Percentiles rank a stretch among this genome's conserved stretches.
phyloP scores from a whole-genome alignment of 2,888 invertebrate species.

The Balanococcus diminutus region DNA sequence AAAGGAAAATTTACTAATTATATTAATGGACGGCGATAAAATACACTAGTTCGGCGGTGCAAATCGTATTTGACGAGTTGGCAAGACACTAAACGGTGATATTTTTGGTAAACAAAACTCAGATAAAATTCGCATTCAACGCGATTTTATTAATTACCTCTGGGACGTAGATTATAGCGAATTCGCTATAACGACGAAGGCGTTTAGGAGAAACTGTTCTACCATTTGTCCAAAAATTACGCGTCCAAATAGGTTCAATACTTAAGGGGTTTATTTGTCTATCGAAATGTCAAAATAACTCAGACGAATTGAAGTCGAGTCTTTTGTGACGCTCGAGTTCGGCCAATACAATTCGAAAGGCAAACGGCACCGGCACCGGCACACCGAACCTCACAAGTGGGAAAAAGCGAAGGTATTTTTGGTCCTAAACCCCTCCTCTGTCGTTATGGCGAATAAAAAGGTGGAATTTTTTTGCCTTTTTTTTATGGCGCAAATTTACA shows the following conservation, averaged over 20 bases:
- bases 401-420: conserved; percentile 12
- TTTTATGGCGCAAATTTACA: conserved; percentile 18
- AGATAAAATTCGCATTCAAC: conserved; percentile 12
- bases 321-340: background rate
- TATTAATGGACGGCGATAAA: conserved; percentile 1
- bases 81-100: conserved; percentile 26
- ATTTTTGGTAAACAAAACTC: conserved; percentile 31
- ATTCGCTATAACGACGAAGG: conserved; percentile 14
- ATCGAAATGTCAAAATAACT: conserved; percentile 23
- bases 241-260: conserved; percentile 9
- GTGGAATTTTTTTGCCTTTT: background rate
- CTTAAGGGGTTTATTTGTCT: conserved; percentile 26
- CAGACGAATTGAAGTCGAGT: background rate
- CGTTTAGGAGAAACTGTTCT: background rate
- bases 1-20: background rate
- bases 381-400: no score
- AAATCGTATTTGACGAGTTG: conserved; percentile 19
- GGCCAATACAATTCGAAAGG: background rate
- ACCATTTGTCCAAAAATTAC: conserved; percentile 27
- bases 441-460: background rate
- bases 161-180: conserved; percentile 2
- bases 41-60: background rate
- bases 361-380: background rate
- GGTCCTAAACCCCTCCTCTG: background rate
- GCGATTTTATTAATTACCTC: conserved; percentile 31